phyloP scores from a whole-genome alignment of 37 sponge, comb jelly and placozoan species.

The Hormiphora californensis region DNA sequence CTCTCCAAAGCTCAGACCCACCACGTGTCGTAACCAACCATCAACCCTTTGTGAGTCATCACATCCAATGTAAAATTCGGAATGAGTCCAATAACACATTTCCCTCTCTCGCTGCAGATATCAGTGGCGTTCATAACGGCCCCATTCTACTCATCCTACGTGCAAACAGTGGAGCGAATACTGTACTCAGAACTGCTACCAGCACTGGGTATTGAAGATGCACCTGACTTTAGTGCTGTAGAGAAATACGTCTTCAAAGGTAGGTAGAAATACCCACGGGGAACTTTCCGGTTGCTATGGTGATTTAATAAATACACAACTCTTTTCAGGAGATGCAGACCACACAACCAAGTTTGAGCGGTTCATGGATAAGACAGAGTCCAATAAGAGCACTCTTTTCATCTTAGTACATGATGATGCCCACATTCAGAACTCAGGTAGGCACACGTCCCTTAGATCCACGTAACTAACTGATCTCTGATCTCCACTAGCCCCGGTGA shows the following conservation, averaged over 20 bases:
- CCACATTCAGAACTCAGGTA: conserved; percentile 2
- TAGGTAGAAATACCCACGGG: no score
- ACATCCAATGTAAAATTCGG: no score
- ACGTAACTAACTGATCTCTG: no score
- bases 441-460: no score
- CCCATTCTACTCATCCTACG: conserved; percentile 51
- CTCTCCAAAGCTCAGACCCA: no score
- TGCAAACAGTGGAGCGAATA: conserved; percentile 45
- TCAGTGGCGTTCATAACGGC: conserved; percentile 25
- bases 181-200: conserved; percentile 32
- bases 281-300: not conserved
- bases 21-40: no score
- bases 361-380: conserved; percentile 33
- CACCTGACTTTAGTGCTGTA: conserved; percentile 45
- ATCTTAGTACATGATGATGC: conserved; percentile 44
- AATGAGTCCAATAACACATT: no score
- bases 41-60: no score
- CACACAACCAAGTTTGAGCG: conserved; percentile 34
- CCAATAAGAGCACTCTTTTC: conserved; percentile 16
- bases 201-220: conserved; percentile 15
- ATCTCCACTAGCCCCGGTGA: no score
- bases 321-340: conserved; percentile 9
- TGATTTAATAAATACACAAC: no score
- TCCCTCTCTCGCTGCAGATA: no score
- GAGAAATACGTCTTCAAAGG: conserved; percentile 52